Percentiles rank a stretch among this genome's conserved stretches.
Evolutionary conservation across 2,113 vertebrate genomes (phyloP).

Genomic region (Nothobranchius kuhntae): DNA sequence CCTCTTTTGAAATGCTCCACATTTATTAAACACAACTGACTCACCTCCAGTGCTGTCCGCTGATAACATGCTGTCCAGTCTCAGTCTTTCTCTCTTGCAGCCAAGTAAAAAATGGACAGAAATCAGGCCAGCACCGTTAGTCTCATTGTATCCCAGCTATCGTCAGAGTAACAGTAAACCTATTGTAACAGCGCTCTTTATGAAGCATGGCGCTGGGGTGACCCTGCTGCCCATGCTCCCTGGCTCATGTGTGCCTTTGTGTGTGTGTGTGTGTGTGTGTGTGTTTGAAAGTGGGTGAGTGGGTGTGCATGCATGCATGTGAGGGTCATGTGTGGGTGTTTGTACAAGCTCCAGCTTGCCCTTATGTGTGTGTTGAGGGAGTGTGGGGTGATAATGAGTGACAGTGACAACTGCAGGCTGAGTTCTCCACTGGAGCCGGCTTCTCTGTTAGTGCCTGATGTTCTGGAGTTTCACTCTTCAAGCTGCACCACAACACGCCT

Average conservation of each 20-base stretch:
- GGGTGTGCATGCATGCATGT: conserved; percentile 38
- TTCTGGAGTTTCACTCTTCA: conserved; percentile 40
- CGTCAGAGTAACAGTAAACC: conserved; percentile 73
- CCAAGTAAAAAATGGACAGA: conserved; percentile 66
- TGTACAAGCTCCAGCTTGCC: conserved; percentile 58
- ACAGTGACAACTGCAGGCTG: conserved; percentile 70
- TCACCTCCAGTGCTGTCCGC: conserved; percentile 77
- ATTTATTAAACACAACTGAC: conserved; percentile 26
- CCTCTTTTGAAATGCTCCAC: neutral
- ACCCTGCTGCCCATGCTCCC: conserved; percentile 73
- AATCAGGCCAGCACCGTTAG: conserved; percentile 55
- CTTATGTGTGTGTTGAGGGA: conserved; percentile 29
- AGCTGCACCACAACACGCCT: conserved; percentile 17
- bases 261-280: conserved; percentile 55
- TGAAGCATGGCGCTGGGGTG: conserved; percentile 71
- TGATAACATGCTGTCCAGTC: conserved; percentile 74
- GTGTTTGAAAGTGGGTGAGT: conserved; percentile 40
- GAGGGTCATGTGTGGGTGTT: conserved; percentile 65
- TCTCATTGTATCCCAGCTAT: conserved; percentile 49
- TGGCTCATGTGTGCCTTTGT: conserved; percentile 50
- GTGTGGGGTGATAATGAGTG: conserved; percentile 67
- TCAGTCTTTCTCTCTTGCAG: conserved; percentile 57
- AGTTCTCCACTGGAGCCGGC: conserved; percentile 40
- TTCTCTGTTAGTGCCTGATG: conserved; percentile 52
- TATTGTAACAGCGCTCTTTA: conserved; percentile 74